Evolutionary conservation across 2,113 vertebrate species (phyloP).

Genomic region (Quiscalus mexicanus): DNA sequence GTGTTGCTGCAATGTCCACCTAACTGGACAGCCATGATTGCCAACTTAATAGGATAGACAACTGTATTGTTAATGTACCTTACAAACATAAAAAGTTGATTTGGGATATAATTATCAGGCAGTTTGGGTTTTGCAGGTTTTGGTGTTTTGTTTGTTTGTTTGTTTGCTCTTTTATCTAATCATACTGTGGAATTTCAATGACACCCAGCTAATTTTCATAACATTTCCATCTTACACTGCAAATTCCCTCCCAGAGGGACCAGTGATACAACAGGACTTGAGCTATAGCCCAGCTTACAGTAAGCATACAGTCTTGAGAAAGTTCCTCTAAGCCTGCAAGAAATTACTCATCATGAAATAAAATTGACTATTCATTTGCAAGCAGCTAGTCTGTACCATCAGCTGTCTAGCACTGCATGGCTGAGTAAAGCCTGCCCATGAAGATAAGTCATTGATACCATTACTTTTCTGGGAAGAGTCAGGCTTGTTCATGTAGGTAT

Average conservation of each 20-base stretch:
- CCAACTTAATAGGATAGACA: background rate
- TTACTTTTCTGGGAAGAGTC: background rate
- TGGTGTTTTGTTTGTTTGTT: background rate
- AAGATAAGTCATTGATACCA: background rate
- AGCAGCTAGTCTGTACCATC: background rate
- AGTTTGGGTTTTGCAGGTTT: accelerated
- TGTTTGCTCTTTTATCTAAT: background rate
- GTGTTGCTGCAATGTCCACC: background rate
- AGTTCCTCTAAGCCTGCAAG: background rate
- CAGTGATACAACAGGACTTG: background rate
- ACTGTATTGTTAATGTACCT: background rate
- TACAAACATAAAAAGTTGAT: background rate
- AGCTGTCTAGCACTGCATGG: background rate
- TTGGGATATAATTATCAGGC: background rate
- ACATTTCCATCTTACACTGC: background rate
- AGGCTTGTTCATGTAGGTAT: background rate
- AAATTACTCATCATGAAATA: background rate
- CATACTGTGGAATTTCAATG: background rate
- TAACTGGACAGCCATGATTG: background rate
- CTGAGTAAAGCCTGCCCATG: background rate
- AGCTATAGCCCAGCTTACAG: background rate
- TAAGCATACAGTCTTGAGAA: background rate
- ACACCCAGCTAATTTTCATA: background rate
- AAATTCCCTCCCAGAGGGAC: background rate
- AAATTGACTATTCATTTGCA: background rate